Evolutionary conservation across 2,797 vertebrate species (phyloP), one percentile per base, ranked within the genome.

Genomic region (Tiaroga cobitis): DNA sequence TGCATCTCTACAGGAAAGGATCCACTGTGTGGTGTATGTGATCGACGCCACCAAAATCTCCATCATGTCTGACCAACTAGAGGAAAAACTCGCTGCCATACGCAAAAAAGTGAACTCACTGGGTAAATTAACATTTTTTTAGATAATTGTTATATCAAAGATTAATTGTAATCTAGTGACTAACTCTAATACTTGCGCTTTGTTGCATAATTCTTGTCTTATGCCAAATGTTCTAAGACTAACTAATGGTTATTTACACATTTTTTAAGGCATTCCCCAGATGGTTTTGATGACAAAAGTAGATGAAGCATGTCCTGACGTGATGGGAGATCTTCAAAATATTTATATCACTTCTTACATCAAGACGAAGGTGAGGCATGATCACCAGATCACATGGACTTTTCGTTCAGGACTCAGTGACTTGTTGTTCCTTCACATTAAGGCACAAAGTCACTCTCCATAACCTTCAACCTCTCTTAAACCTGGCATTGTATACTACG

Each of bases 1-100:
- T 82, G 83, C 90, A 8, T 19, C 0, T 1, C 67, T 92, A 16
- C 77, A 89, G 65, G 90, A 94, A 43, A 88, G 83, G 88, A 82
- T 94, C 86, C 92, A 93, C 88, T 94, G 92, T 83, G 92, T 94
- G 76, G 88, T 8, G 34, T 94, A 91, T 0, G 87, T 94, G 79
- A 56, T 92, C 0, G 94, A 94, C 29, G 75, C 90, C 87, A 86
- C 79, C 83, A 94, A 90, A 86, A 61, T 94, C 80, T 88, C 90
- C 74, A 88, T 92, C 69, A 85, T 93, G 91, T 18, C 91, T 0
- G 1, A 19, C 26, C 90, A 91, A 37, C 24, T 93, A 85, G 54
- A 90, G 82, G 85, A 88, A 49, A 94, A 93, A 87, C 80, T 94
- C 32, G 26, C 59, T 0, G 43, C 70, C 0, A 88, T 93, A 24